Conservation (phyloP, 2,888 invertebrate species). For the Aporophyla nigra region DNA sequence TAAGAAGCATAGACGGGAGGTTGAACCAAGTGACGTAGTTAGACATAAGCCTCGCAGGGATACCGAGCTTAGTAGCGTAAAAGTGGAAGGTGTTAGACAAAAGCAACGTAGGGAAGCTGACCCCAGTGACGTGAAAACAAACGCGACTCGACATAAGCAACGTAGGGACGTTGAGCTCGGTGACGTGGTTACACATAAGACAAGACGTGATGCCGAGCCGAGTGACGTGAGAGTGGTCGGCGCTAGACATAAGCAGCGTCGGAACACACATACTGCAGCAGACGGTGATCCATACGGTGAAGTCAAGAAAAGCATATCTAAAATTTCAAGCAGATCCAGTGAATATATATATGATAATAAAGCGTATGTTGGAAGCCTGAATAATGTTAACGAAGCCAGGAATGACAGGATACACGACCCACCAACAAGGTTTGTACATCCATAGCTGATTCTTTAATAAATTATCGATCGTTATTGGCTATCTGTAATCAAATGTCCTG, state of each 20-base stretch:
- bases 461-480: conserved; percentile 17
- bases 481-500: neutral
- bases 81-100: conserved; percentile 49
- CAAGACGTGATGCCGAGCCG: neutral
- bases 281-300: conserved; percentile 35
- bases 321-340: conserved; percentile 58
- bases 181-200: conserved; percentile 29
- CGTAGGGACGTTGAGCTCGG: conserved; percentile 20
- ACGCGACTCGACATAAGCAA: conserved; percentile 26
- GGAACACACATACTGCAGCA: conserved; percentile 31
- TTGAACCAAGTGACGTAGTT: conserved; percentile 38
- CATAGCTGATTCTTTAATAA: conserved; percentile 3
- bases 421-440: conserved; percentile 75
- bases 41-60: conserved; percentile 21
- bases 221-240: conserved; percentile 44
- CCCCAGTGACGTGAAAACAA: conserved; percentile 40
- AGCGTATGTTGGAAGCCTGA: conserved; percentile 81
- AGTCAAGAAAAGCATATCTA: conserved; percentile 32
- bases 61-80: conserved; percentile 37
- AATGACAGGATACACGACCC: conserved; percentile 57
- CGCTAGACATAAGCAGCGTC: conserved; percentile 17
- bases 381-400: conserved; percentile 70
- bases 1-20: conserved; percentile 24
- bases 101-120: conserved; percentile 18
- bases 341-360: conserved; percentile 83